Evolutionary conservation across 2,888 invertebrate genomes (phyloP).

Genomic region (Pachydiplax longipennis): DNA sequence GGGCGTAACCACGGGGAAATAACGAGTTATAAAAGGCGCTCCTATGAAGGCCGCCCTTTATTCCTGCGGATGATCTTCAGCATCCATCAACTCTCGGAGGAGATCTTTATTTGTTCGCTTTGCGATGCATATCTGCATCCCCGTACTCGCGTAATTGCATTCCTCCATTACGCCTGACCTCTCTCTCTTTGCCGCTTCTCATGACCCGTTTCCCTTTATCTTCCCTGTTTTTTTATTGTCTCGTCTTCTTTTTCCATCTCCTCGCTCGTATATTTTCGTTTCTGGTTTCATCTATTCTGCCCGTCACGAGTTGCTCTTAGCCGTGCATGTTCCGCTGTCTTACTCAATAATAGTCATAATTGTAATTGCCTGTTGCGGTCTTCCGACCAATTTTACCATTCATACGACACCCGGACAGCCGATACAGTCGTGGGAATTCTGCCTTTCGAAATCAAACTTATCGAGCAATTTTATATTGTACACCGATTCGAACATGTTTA

Average conservation of each 20-base stretch:
- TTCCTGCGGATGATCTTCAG: background rate
- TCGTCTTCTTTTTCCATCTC: background rate
- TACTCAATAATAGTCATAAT: too few relatives aligned
- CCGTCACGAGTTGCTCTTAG: background rate
- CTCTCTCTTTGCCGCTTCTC: background rate
- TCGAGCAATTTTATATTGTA: too few relatives aligned
- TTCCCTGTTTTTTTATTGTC: background rate
- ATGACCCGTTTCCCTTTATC: background rate
- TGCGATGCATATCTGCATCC: background rate
- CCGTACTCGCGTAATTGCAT: background rate
- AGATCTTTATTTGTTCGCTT: background rate
- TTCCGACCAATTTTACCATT: too few relatives aligned
- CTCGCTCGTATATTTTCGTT: background rate
- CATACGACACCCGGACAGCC: too few relatives aligned
- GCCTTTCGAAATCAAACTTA: too few relatives aligned
- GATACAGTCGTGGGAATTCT: too few relatives aligned
- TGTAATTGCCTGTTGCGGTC: too few relatives aligned
- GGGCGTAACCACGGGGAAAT: background rate
- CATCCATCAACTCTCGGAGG: background rate
- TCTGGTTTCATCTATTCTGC: background rate
- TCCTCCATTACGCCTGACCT: background rate
- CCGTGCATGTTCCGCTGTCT: background rate
- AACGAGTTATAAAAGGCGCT: background rate
- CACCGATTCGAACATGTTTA: too few relatives aligned
- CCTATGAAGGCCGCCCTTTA: background rate